phyloP scores from a whole-genome alignment of 2,888 invertebrate species.

The Aspidiotus rigidus region DNA sequence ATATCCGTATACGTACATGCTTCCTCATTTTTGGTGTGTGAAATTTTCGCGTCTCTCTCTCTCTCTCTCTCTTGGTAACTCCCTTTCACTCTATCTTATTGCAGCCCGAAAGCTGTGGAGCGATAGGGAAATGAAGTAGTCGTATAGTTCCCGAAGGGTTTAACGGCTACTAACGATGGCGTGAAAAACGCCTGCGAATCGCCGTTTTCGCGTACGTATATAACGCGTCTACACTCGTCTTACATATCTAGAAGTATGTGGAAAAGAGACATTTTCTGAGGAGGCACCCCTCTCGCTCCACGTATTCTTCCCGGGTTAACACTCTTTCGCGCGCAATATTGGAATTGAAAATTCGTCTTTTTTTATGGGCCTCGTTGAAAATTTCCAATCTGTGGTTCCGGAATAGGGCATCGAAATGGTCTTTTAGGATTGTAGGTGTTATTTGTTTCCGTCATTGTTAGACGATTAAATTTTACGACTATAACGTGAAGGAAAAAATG shows the following conservation, averaged over 20 bases:
- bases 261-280: no score
- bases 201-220: background rate
- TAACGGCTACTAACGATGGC: slow-evolving; percentile 15
- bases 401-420: background rate
- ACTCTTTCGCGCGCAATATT: background rate
- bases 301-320: no score
- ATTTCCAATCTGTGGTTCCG: slow-evolving; percentile 4
- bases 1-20: background rate
- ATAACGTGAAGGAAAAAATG: background rate
- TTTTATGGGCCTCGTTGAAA: background rate
- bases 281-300: no score
- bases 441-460: background rate
- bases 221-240: background rate
- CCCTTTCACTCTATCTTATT: background rate
- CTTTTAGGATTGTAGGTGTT: slow-evolving; percentile 4
- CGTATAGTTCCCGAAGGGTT: slow-evolving; percentile 13
- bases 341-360: background rate
- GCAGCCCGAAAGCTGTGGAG: background rate
- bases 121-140: slow-evolving; percentile 5
- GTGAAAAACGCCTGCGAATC: background rate
- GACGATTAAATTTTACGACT: background rate
- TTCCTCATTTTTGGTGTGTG: background rate
- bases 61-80: background rate
- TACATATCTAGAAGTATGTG: no score
- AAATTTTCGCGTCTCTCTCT: background rate